A percentile compares a stretch with the other conserved stretches of the same genome.
phyloP scores from a whole-genome alignment of 1,140 invertebrate genomes.

The Atta cephalotes region DNA sequence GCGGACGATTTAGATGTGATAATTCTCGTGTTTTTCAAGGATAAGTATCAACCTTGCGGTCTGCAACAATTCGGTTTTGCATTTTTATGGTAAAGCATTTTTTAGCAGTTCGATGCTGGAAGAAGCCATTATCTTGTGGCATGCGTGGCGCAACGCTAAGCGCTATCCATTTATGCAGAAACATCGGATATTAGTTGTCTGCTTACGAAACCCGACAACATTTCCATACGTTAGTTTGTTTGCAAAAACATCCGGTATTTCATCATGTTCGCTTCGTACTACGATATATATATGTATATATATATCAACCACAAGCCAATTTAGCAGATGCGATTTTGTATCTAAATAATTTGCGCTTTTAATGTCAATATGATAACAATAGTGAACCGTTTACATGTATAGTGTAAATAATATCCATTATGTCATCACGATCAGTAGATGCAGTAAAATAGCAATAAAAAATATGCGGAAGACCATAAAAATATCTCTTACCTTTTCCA shows the following conservation, averaged over 20 bases:
- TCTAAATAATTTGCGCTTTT: conserved; percentile 47
- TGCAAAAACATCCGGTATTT: conserved; percentile 22
- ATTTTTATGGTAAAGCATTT: neutral
- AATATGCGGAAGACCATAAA: neutral
- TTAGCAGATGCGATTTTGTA: conserved; percentile 51
- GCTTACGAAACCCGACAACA: conserved; percentile 65
- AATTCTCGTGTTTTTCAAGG: neutral
- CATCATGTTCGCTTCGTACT: neutral
- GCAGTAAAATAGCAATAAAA: neutral
- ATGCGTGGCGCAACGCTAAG: neutral
- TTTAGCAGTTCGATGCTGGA: neutral
- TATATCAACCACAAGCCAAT: conserved; percentile 46
- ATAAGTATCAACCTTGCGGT: neutral
- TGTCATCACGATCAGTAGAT: too few species aligned
- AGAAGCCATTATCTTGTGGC: conserved; percentile 30
- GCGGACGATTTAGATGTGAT: neutral
- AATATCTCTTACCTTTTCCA: conserved; percentile 5
- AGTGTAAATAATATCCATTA: conserved; percentile 19
- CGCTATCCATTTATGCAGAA: conserved; percentile 42
- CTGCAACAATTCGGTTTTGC: too few species aligned
- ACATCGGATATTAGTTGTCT: neutral
- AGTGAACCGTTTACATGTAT: neutral
- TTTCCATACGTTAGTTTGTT: neutral
- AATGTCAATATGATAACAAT: neutral
- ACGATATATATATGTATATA: neutral